Conservation (phyloP, 2,888 invertebrate genomes). For the Lasioglossum villosulum region DNA sequence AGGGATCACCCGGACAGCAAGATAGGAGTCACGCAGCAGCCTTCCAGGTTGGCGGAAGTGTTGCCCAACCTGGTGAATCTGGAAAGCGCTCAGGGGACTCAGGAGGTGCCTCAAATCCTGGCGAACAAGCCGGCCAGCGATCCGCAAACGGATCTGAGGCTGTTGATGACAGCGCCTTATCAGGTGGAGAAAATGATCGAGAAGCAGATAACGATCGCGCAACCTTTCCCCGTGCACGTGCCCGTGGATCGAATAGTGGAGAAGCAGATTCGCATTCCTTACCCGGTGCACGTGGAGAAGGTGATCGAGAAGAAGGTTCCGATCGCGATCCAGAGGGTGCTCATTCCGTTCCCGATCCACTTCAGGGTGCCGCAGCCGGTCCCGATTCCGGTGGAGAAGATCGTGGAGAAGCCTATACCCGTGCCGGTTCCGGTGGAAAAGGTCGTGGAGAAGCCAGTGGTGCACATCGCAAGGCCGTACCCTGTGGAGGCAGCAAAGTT, state of each 20-base stretch:
- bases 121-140: slow-evolving; percentile 4
- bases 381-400: slow-evolving; percentile 85
- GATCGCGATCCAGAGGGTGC: slow-evolving; percentile 85
- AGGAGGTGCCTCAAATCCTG: slow-evolving; percentile 19
- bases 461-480: slow-evolving; percentile 86
- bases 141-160: slow-evolving; percentile 9
- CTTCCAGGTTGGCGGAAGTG: not conserved
- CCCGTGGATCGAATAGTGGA: slow-evolving; percentile 87
- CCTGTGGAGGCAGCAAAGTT: slow-evolving; percentile 69
- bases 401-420: slow-evolving; percentile 85
- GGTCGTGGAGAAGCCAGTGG: slow-evolving; percentile 87
- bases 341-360: slow-evolving; percentile 81
- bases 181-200: slow-evolving; percentile 87
- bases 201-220: slow-evolving; percentile 86
- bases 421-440: slow-evolving; percentile 85
- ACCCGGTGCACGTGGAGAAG: slow-evolving; percentile 84
- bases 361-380: slow-evolving; percentile 85
- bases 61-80: slow-evolving; percentile 7
- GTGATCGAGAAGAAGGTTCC: slow-evolving; percentile 86
- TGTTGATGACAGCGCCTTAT: slow-evolving; percentile 69
- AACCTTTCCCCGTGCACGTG: slow-evolving; percentile 85
- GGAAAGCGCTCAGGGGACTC: slow-evolving; percentile 13
- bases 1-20: slow-evolving; percentile 39
- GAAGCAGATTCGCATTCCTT: slow-evolving; percentile 84
- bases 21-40: not conserved